Conservation (phyloP, 2,888 invertebrate genomes). For the Nemotelus pantherinus region DNA sequence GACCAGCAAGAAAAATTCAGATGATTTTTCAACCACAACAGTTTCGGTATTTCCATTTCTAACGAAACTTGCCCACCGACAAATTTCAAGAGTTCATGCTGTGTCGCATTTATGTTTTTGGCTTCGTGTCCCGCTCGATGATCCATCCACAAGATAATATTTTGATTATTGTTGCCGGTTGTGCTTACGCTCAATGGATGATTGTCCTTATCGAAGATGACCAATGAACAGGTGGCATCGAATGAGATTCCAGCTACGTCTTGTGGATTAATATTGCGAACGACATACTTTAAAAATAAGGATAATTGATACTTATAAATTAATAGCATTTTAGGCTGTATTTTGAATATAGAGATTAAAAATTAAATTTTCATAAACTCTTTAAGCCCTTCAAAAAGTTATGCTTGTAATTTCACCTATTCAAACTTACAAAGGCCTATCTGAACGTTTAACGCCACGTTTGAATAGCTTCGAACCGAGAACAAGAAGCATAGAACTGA, state of each 20-base stretch:
- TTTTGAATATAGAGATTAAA: background rate
- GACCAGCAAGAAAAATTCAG: constrained; percentile 73
- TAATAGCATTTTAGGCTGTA: constrained; percentile 35
- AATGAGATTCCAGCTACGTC: constrained; percentile 88
- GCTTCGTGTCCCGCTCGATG: constrained; percentile 87
- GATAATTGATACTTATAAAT: constrained; percentile 26
- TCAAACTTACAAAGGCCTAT: too few species aligned
- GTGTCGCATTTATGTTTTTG: constrained; percentile 77
- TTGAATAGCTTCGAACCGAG: too few species aligned
- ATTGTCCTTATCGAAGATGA: constrained; percentile 76
- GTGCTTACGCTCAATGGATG: constrained; percentile 77
- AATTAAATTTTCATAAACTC: constrained; percentile 15
- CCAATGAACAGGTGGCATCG: constrained; percentile 95
- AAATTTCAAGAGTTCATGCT: constrained; percentile 81
- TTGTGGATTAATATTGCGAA: constrained; percentile 66
- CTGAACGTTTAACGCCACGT: too few species aligned
- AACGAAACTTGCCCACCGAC: constrained; percentile 92
- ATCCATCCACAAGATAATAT: constrained; percentile 93
- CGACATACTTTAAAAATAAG: constrained; percentile 68
- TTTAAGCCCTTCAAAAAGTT: background rate
- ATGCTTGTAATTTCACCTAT: too few species aligned
- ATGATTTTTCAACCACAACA: constrained; percentile 89
- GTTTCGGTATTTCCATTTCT: constrained; percentile 97
- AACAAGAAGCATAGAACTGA: too few species aligned
- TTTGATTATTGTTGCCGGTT: constrained; percentile 75